Percentiles rank a stretch among this genome's conserved stretches.
These are phyloP conservation scores for Thecophora atra DNA, from an alignment of 2,888 invertebrate genomes.

Conservation along the genomic window DNA sequence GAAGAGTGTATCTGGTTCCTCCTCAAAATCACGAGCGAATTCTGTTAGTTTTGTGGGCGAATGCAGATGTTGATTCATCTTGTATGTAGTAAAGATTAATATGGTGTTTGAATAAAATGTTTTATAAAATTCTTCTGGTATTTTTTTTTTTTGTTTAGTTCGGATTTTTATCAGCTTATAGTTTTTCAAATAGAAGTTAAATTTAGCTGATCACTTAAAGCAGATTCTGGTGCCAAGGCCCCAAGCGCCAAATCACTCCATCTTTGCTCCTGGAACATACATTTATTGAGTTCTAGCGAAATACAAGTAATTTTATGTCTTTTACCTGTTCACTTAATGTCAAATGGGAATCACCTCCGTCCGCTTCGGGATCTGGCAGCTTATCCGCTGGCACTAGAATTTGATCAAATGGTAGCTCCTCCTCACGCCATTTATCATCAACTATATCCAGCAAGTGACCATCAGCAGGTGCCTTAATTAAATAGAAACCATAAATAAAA, in stretches of 20 bases:
- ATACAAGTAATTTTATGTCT: background rate
- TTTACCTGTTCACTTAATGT: conserved; percentile 89
- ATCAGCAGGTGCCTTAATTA: conserved; percentile 60
- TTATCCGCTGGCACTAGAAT: conserved; percentile 86
- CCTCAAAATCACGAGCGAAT: conserved; percentile 72
- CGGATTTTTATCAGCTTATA: conserved; percentile 17
- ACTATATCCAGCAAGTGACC: conserved; percentile 65
- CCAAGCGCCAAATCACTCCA: conserved; percentile 73
- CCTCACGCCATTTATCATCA: conserved; percentile 88
- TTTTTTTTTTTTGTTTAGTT: conserved; percentile 30
- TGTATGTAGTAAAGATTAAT: conserved; percentile 38
- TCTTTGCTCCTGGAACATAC: conserved; percentile 70
- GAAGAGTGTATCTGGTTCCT: conserved; percentile 63
- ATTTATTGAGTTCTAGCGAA: background rate
- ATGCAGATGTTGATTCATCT: conserved; percentile 71
- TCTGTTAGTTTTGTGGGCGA: conserved; percentile 78
- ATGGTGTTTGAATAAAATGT: background rate
- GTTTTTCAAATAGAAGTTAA: conserved; percentile 58
- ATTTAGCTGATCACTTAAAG: conserved; percentile 63
- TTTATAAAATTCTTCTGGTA: conserved; percentile 38
- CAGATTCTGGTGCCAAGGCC: conserved; percentile 63
- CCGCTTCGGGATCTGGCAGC: conserved; percentile 91
- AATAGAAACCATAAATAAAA: background rate
- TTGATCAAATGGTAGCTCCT: conserved; percentile 84
- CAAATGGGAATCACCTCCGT: conserved; percentile 89